Evolutionary conservation across 2,888 invertebrate species (phyloP).

Genomic region (Monopis laevigella): DNA sequence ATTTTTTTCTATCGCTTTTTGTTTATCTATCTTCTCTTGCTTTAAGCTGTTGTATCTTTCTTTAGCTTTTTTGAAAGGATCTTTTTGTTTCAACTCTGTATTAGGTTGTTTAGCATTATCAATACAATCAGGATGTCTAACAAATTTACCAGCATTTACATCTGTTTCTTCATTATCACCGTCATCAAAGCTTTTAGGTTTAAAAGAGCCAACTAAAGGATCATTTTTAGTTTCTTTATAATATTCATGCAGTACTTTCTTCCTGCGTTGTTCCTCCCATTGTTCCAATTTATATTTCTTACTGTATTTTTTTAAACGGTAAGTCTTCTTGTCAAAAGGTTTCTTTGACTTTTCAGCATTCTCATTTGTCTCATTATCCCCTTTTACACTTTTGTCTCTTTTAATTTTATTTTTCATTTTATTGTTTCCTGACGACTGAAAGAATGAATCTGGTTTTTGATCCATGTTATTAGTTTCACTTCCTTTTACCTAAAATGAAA

Average conservation of each 20-base stretch:
- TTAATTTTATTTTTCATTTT: constrained; percentile 18
- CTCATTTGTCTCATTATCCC: constrained; percentile 19
- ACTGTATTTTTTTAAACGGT: constrained; percentile 73
- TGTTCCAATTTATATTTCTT: constrained; percentile 75
- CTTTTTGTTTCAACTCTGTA: constrained; percentile 27
- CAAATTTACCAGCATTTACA: constrained; percentile 38
- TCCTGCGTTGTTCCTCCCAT: constrained; percentile 73
- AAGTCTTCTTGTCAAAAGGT: constrained; percentile 74
- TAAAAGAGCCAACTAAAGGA: constrained; percentile 43
- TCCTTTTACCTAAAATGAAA: constrained; percentile 60
- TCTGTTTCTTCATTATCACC: constrained; percentile 31
- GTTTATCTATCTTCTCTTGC: constrained; percentile 61
- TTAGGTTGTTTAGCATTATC: constrained; percentile 27
- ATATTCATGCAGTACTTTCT: constrained; percentile 62
- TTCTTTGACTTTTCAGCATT: constrained; percentile 52
- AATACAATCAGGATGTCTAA: constrained; percentile 49
- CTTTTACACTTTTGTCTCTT: constrained; percentile 18
- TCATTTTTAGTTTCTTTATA: constrained; percentile 66
- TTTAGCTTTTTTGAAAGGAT: constrained; percentile 62
- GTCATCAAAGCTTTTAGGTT: constrained; percentile 60
- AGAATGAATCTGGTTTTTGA: constrained; percentile 26
- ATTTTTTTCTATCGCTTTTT: constrained; percentile 50
- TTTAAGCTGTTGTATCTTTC: constrained; percentile 61
- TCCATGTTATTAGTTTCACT: constrained; percentile 35
- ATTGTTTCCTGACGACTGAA: constrained; percentile 10